These are phyloP conservation scores for Chrysochloris asiatica DNA, from an alignment of 2,113 vertebrate species.

Conservation along the genomic window DNA sequence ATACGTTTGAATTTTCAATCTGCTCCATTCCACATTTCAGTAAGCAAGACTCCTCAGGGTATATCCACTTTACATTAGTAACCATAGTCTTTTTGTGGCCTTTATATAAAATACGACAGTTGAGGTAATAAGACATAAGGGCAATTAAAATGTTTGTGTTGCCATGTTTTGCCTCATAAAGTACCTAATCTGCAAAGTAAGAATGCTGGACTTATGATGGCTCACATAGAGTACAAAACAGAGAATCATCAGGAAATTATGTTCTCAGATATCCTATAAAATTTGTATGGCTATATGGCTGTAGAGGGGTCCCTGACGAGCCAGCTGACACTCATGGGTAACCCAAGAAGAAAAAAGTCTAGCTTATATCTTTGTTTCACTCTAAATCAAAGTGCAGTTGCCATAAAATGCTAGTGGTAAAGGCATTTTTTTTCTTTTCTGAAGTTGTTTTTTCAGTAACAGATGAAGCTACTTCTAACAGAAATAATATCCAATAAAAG, in stretches of 20 bases:
- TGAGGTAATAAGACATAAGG: constrained; percentile 56
- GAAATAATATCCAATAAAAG: not conserved
- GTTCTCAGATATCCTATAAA: not conserved
- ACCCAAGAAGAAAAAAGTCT: too few species aligned
- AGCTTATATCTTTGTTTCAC: not conserved
- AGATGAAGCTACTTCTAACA: not conserved
- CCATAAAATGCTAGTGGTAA: not conserved
- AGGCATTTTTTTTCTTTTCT: not conserved
- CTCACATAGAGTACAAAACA: not conserved
- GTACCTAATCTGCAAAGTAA: constrained; percentile 49
- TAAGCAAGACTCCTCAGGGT: not conserved
- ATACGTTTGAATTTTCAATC: constrained; percentile 58
- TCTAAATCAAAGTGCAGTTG: not conserved
- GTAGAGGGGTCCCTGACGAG: not conserved
- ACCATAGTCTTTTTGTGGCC: constrained; percentile 68
- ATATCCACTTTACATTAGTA: constrained; percentile 34
- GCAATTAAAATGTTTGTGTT: constrained; percentile 84
- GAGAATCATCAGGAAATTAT: not conserved
- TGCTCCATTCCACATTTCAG: constrained; percentile 78
- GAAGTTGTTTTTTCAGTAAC: not conserved
- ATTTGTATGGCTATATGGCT: not conserved
- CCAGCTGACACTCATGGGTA: fast-evolving
- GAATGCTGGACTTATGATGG: constrained; percentile 33
- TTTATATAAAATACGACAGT: constrained; percentile 83
- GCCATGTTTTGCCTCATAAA: constrained; percentile 78